phyloP scores from a whole-genome alignment of 2,888 invertebrate species.

The Galerucella nymphaeae region DNA sequence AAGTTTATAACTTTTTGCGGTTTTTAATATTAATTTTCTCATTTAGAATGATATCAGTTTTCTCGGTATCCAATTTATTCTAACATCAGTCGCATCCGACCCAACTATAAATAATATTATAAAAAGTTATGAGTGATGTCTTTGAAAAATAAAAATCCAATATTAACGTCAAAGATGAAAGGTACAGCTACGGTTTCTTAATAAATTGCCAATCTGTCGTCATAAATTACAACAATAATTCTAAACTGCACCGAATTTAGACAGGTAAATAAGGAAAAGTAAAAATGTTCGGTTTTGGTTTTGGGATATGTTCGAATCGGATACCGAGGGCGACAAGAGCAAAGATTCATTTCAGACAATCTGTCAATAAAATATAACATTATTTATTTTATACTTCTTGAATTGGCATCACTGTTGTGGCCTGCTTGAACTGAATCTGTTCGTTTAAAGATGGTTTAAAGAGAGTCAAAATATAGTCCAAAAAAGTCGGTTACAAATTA shows the following conservation, averaged over 20 bases:
- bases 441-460: too few relatives aligned
- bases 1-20: not conserved
- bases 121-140: constrained; percentile 32
- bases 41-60: constrained; percentile 1
- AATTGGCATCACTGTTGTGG: too few relatives aligned
- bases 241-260: constrained; percentile 43
- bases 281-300: constrained; percentile 44
- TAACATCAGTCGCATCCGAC: not conserved
- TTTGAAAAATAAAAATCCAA: constrained; percentile 31
- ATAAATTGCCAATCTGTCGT: constrained; percentile 44
- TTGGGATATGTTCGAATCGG: constrained; percentile 10
- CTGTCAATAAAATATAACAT: not conserved
- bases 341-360: too few relatives aligned
- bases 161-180: constrained; percentile 39
- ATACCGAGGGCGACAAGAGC: constrained; percentile 21
- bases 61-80: not conserved
- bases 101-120: constrained; percentile 25
- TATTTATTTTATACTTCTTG: too few relatives aligned
- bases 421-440: too few relatives aligned
- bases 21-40: not conserved
- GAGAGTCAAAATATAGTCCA: too few relatives aligned
- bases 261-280: constrained; percentile 49
- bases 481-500: too few relatives aligned
- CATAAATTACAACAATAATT: constrained; percentile 49
- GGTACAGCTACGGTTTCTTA: constrained; percentile 38